Evolutionary conservation across 2,113 vertebrate species (phyloP), one percentile per base, ranked within the genome.

Genomic region (Gallinago jamesoni): DNA sequence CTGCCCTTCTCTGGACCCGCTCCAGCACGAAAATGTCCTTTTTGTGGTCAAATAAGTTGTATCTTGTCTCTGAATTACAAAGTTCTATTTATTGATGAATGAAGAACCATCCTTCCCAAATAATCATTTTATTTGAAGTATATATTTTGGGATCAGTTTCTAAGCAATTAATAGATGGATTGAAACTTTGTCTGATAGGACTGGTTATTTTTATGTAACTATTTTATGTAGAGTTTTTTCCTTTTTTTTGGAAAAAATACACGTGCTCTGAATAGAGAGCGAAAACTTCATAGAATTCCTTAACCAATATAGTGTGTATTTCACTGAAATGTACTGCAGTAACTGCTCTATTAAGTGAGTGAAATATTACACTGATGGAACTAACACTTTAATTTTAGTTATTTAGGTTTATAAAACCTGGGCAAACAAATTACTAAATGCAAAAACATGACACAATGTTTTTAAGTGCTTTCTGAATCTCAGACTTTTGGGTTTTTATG

Each of bases 401-500:
- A 64, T 48, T 67, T 33, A 25, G 27, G 39, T 95, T 90, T 97
- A 94, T 93, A 97, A 97, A 97, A 94, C 78, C 89, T 77, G 55
- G 62, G 81, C 35, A 91, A 97, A 91, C 60, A 95, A 88, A 96
- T 96, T 96, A 89, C 67, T 94, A 22, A 84, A 93, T 94, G 87
- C 80, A 97, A 97, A 91, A 97, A 20, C n/a, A 94, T 28, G 17
- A 82, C 68, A 33, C 39, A 90, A 35, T 62, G 78, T 33, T 45
- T 77, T 83, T 68, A 83, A 83, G 37, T 41, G 39, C 14, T 95
- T 96, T 97, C 90, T 97, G 85, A 76, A 97, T 94, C 87, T 95
- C 90, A 94, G 81, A 45, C 21, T 97, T 96, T 91, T 93, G 73
- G 70, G n/a, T 53, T 87, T 97, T 97, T 96, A 96, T 89, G 80